Evolutionary conservation across 2,888 invertebrate genomes (phyloP).

Genomic region (Caenorhabditis sp.): DNA sequence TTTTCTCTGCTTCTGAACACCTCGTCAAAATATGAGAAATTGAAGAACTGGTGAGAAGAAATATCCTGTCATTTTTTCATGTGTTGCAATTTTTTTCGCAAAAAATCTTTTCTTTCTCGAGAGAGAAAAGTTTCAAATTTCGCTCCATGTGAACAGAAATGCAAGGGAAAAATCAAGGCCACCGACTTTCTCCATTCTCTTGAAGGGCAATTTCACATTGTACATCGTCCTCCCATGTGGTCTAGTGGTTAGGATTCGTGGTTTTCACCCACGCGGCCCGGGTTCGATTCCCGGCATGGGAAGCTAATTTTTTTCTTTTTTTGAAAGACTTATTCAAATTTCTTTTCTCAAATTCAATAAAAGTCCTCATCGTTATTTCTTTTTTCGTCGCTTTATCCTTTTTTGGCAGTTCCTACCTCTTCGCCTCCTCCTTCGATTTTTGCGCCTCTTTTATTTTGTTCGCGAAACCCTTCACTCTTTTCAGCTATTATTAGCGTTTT

Average conservation of each 20-base stretch:
- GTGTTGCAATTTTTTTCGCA: not conserved
- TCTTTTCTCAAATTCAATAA: not conserved
- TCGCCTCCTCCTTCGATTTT: not conserved
- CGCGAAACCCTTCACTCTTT: not conserved
- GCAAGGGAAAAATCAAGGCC: no score
- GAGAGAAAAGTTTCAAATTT: not conserved
- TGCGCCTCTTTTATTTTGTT: not conserved
- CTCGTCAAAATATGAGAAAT: not conserved
- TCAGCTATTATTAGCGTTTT: not conserved
- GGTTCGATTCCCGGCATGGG: slow-evolving; percentile 71
- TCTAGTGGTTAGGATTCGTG: slow-evolving; percentile 44
- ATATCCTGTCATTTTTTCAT: not conserved
- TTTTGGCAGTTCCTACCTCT: not conserved
- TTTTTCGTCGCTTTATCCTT: not conserved
- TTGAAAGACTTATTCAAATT: not conserved
- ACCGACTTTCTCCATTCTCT: not conserved
- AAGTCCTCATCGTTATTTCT: not conserved
- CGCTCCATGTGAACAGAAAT: not conserved
- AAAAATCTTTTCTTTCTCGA: not conserved
- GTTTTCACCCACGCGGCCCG: slow-evolving; percentile 71
- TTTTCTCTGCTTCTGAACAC: no score
- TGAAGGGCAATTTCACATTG: not conserved
- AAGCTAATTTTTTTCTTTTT: slow-evolving; percentile 9
- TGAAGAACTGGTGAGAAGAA: no score
- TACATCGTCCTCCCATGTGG: slow-evolving; percentile 4